Base-by-base conservation (phyloP, 2,113 vertebrate species). In the Callipepla californica region DNA sequence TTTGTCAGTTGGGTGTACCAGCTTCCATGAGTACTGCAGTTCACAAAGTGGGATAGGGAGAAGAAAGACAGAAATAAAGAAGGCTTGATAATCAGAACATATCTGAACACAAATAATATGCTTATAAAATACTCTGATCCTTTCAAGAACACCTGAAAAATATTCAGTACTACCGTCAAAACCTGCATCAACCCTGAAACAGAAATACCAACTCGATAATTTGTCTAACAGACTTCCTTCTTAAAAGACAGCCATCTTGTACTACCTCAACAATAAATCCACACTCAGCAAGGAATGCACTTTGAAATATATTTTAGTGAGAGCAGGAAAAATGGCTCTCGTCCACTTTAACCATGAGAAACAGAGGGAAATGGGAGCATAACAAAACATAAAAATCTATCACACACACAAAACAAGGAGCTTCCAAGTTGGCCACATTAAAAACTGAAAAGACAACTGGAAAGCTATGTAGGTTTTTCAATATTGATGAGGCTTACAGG, bases 1-100 rank as follows among this genome's bases (percentile, higher is more conserved):
- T 97, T 99, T 99, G 95, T 99, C 98, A 2, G 98, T 99, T 9
- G 98, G 98, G 66, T 99, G 98, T 23, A 99, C 98, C 22, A 99
- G 97, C 66, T 99, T 99, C 98, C 98, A 99, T 0, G 98, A 99
- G 75, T 98, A 99, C 98, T 99, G 92, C 21, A 53, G 72, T 68
- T 59, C 45, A 92, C 11, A 45, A 9, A 63, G 23, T 7, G 51
- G 73, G 65, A 90, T 0, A 57, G 12, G 8, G 16, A 93, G 19
- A 55, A 92, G 45, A 85, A 66, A 28, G 36, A n/a, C 13, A 7
- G 13, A 28, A 18, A 50, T 10, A 44, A 42, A 55, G 77, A 8
- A 47, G 6, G 22, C 13, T 25, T 78, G 79, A 75, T 68, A 94
- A 95, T 34, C 5, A 73, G 77, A 61, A 74, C 10, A 13, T 7